Evolutionary conservation across 2,797 vertebrate genomes (phyloP), one percentile per base, ranked within the genome.

Genomic region (Coregonus suidteri): DNA sequence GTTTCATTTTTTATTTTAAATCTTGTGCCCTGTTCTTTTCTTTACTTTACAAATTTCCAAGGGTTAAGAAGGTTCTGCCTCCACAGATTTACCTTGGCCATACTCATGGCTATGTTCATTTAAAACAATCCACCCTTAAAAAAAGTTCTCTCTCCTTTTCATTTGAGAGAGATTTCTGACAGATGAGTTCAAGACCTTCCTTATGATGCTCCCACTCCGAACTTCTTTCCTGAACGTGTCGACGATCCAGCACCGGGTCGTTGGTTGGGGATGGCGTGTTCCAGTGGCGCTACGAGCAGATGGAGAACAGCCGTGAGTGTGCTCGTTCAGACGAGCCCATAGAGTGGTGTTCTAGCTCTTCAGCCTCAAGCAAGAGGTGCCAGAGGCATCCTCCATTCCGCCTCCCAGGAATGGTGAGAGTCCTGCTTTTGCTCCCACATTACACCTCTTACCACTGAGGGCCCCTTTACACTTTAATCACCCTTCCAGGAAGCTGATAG

Each of bases 151-250:
- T 18, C 16, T 31, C 13, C 1, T 47, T 11, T 47, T 47, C 2
- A 47, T 47, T 47, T 47, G n/a, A n/a, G n/a, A n/a, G n/a, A n/a
- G n/a, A n/a, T 47, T 13, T 18, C 6, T 11, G 0, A 37, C 90
- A 99, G 97, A 98, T 84, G 98, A 99, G 93, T 99, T 98, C 94
- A 99, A 98, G 87, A 91, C 95, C 30, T 99, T 99, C 85, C 95
- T 96, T 86, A 92, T 95, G 79, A 95, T 96, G 84, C 95, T 99
- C 80, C 97, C 97, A 3, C 94, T n/a, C n/a, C 96, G 90, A 96
- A 93, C 92, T 95, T 96, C 77, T 99, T 98, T 98, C 89, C 95
- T 99, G 90, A 99, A 99, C 81, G 92, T 95, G 15, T 96, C 98
- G 2, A 87, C 94, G 6, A 94, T 99, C 85, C 96, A 97, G 81